These are phyloP conservation scores for Tetragnatha montana DNA, from an alignment of 2,888 invertebrate genomes.

Conservation along the genomic window DNA sequence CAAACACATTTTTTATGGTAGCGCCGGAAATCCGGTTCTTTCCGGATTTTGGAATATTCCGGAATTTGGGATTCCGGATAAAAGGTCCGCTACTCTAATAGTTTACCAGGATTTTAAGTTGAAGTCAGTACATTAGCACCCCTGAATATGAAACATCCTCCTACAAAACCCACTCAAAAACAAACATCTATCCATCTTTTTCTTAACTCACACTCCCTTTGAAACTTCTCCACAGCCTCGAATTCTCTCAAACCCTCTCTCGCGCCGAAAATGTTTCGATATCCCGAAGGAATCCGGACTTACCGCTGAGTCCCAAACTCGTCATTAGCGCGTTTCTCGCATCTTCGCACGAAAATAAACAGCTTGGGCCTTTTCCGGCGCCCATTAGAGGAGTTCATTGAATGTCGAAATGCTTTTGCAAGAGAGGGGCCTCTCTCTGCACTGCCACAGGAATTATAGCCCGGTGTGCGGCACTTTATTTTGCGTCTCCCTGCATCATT, in stretches of 20 bases:
- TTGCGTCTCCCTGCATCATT: background rate
- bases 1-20: background rate
- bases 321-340: conserved; percentile 41
- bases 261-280: background rate
- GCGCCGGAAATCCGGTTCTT: too few relatives aligned
- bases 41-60: too few relatives aligned
- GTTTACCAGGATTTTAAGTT: too few relatives aligned
- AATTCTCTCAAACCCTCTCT: conserved; percentile 6
- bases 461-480: conserved; percentile 4
- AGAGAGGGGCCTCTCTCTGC: background rate
- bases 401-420: conserved; percentile 34
- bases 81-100: too few relatives aligned
- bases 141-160: background rate
- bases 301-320: conserved; percentile 19
- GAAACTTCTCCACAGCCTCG: background rate
- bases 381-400: conserved; percentile 38
- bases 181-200: background rate
- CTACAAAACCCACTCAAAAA: background rate
- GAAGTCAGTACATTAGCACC: too few relatives aligned
- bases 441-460: conserved; percentile 12
- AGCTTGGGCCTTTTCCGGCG: conserved; percentile 8
- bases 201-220: background rate
- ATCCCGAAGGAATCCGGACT: conserved; percentile 17
- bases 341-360: conserved; percentile 49
- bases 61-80: too few relatives aligned